These are phyloP conservation scores for Salvelinus alpinus DNA, from an alignment of 2,113 vertebrate genomes.

Conservation along the genomic window DNA sequence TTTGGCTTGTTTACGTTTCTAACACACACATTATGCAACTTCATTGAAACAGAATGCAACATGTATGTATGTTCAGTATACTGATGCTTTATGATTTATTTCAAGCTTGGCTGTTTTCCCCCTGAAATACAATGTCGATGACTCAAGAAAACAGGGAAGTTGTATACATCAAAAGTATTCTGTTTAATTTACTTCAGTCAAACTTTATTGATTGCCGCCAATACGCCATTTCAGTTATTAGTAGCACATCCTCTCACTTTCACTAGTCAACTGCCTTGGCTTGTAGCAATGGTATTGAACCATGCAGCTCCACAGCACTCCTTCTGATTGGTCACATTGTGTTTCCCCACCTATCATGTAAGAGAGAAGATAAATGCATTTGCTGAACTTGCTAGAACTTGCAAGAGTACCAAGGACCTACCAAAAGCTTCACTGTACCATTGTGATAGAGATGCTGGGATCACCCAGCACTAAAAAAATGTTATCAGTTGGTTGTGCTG, in stretches of 20 bases:
- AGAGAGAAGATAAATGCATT: background rate
- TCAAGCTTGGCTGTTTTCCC: no score
- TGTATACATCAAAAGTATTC: background rate
- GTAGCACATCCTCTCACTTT: no score
- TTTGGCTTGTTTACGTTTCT: background rate
- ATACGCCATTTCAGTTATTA: background rate
- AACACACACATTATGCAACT: background rate
- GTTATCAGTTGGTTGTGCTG: background rate
- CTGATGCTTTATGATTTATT: background rate
- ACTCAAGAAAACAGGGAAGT: background rate
- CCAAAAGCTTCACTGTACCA: background rate
- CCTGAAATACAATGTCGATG: background rate
- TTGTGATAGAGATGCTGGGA: background rate
- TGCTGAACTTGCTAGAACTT: background rate
- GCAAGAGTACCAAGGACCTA: background rate
- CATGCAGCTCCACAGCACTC: background rate
- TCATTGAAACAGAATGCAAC: background rate
- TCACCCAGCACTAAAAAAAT: background rate
- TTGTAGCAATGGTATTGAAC: background rate
- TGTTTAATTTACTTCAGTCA: background rate
- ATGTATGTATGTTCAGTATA: background rate
- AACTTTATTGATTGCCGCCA: background rate
- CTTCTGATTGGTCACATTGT: background rate
- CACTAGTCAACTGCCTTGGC: background rate
- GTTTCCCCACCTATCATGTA: background rate